These are phyloP conservation scores for Brachypalpus laphriformis DNA, from an alignment of 2,888 invertebrate species.

Conservation along the genomic window DNA sequence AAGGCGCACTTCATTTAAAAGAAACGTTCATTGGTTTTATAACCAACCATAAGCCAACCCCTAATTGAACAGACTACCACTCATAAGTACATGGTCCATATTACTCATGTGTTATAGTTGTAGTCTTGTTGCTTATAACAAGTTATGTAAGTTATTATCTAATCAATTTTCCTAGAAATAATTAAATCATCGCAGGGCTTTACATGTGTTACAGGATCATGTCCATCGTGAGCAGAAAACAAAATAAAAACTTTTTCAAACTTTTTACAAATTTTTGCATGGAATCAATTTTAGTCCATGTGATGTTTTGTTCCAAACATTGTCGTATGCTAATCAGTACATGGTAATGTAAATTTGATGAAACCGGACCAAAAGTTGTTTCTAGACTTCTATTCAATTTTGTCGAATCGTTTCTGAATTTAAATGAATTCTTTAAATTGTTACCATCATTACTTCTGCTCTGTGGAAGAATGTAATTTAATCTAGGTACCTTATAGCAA, in stretches of 20 bases:
- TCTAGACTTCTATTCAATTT: not conserved
- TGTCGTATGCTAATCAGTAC: not conserved
- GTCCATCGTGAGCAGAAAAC: not conserved
- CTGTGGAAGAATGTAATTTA: not conserved
- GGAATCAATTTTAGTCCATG: slow-evolving; percentile 3
- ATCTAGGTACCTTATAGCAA: not conserved
- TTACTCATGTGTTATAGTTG: no score
- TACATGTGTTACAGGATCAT: not conserved
- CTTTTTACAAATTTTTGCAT: slow-evolving; percentile 10
- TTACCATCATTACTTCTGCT: not conserved
- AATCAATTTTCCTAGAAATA: not conserved
- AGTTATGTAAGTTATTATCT: no score
- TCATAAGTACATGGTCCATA: no score
- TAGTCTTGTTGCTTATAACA: no score
- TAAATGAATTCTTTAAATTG: not conserved
- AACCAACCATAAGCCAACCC: no score
- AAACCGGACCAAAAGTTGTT: not conserved
- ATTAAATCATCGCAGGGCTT: not conserved
- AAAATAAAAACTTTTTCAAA: not conserved
- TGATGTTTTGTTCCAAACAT: not conserved
- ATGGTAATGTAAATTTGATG: not conserved
- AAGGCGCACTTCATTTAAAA: no score
- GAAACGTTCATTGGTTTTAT: no score
- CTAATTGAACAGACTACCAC: no score
- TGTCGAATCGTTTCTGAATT: not conserved